Conservation (phyloP, 2,113 vertebrate species). For the Myodes glareolus region DNA sequence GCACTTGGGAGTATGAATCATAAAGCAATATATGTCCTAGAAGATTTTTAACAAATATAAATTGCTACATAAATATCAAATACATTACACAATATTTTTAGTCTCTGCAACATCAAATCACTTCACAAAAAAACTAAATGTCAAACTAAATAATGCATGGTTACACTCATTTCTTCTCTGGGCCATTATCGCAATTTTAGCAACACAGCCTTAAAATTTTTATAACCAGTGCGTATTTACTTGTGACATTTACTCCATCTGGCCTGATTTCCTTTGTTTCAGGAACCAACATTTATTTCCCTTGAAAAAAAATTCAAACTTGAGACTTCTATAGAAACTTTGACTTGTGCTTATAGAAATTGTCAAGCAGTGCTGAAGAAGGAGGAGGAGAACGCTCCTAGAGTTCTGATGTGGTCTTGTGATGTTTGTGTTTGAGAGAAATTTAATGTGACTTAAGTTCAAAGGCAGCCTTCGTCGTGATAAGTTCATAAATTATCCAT, state of each 20-base stretch:
- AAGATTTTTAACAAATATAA: slow-evolving; percentile 75
- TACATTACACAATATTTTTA: slow-evolving; percentile 72
- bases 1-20: slow-evolving; percentile 62
- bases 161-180: slow-evolving; percentile 59
- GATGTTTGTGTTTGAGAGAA: neutral
- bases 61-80: slow-evolving; percentile 77
- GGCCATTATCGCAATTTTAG: slow-evolving; percentile 53
- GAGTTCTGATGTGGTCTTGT: neutral
- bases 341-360: neutral
- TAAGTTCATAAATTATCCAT: neutral
- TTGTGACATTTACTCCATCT: slow-evolving; percentile 25
- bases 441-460: neutral
- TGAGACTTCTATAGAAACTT: neutral
- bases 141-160: slow-evolving; percentile 72
- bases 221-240: neutral
- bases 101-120: slow-evolving; percentile 59
- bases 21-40: slow-evolving; percentile 66
- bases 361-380: neutral
- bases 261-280: slow-evolving; percentile 50
- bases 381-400: neutral
- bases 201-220: slow-evolving; percentile 50
- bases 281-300: slow-evolving; percentile 20
- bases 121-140: slow-evolving; percentile 70
- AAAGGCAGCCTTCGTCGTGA: neutral
- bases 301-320: neutral